Evolutionary conservation across 2,888 invertebrate species (phyloP).

Genomic region (Ischnus inquisitorius): DNA sequence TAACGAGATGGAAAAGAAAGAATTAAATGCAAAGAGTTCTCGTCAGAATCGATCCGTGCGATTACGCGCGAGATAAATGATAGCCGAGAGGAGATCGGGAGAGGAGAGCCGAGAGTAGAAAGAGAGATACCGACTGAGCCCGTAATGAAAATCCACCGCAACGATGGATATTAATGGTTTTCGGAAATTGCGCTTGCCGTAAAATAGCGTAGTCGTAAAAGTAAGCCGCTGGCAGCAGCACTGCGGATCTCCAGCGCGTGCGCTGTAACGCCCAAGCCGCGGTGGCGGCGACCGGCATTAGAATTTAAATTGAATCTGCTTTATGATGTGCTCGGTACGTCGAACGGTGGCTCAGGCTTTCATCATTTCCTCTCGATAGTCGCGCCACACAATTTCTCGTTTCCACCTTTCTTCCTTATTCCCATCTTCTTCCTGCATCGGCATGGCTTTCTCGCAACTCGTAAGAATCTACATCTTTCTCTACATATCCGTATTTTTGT

Average conservation of each 20-base stretch:
- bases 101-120: conserved; percentile 11
- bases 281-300: conserved; percentile 60
- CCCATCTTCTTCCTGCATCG: conserved; percentile 32
- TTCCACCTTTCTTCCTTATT: conserved; percentile 36
- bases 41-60: conserved; percentile 40
- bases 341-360: conserved; percentile 49
- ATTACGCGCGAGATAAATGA: conserved; percentile 47
- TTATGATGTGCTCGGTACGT: conserved; percentile 64
- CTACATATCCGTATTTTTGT: neutral
- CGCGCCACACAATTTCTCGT: conserved; percentile 51
- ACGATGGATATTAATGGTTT: conserved; percentile 71
- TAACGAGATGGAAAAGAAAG: conserved; percentile 22
- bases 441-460: neutral
- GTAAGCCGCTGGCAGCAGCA: conserved; percentile 57
- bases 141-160: conserved; percentile 67
- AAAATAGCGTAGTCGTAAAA: conserved; percentile 70
- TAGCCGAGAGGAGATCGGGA: conserved; percentile 32
- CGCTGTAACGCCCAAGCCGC: conserved; percentile 26
- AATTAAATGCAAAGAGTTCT: conserved; percentile 35
- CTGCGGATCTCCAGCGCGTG: conserved; percentile 51
- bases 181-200: conserved; percentile 71
- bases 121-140: neutral
- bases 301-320: conserved; percentile 72
- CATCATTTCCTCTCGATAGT: conserved; percentile 62
- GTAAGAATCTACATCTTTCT: neutral